Evolutionary conservation across 2,888 invertebrate species (phyloP).

Genomic region (Oasisia sp.): DNA sequence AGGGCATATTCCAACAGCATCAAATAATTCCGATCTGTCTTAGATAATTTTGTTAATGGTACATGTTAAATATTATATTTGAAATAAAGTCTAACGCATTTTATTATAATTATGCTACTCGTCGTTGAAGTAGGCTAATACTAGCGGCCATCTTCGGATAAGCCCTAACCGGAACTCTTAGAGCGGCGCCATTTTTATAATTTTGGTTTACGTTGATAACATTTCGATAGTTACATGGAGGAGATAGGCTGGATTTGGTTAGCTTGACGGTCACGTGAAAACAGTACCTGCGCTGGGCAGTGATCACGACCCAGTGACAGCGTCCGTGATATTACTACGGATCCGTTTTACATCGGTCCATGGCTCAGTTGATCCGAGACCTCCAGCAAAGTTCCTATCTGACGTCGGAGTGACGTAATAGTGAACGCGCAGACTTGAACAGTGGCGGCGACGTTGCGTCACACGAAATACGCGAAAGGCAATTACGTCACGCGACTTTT

Average conservation of each 20-base stretch:
- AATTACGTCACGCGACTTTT: neutral
- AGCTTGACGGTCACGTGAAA: neutral
- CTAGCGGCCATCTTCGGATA: neutral
- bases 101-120: no score
- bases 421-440: neutral
- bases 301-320: neutral
- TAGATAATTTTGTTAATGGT: neutral
- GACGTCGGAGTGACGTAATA: conserved; percentile 5
- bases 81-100: neutral
- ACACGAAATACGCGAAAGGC: neutral
- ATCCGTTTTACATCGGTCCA: neutral
- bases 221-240: neutral
- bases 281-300: neutral
- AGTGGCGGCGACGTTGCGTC: neutral
- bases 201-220: neutral
- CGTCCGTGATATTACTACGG: neutral
- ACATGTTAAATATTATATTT: neutral
- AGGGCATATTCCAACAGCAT: neutral
- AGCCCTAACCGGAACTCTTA: neutral
- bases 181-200: neutral
- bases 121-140: no score
- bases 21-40: neutral
- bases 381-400: neutral
- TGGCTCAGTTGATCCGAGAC: neutral
- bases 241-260: neutral